These are phyloP conservation scores for Cichladusa arquata DNA, from an alignment of 2,113 vertebrate species.

Conservation along the genomic window DNA sequence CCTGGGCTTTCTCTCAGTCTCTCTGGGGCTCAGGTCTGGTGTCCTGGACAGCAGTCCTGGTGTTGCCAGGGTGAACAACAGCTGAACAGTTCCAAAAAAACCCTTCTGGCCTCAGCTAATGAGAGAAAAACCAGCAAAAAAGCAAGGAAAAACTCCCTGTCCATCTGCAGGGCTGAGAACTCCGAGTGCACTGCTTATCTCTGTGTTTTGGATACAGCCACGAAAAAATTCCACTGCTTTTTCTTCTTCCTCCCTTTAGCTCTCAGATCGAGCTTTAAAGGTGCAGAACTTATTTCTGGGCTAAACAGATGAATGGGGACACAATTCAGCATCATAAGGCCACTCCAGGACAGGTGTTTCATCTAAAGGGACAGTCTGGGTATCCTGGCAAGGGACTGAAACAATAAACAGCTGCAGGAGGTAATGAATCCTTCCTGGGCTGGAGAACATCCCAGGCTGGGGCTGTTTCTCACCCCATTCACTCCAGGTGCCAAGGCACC, in stretches of 20 bases:
- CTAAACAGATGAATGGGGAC: fast-evolving
- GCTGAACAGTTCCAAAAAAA: not conserved
- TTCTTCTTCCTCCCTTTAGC: fast-evolving
- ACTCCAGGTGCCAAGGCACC: too few species aligned
- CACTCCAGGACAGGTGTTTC: not conserved
- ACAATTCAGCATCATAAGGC: not conserved
- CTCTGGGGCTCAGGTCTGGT: fast-evolving
- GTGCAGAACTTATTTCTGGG: not conserved
- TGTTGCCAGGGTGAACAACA: not conserved
- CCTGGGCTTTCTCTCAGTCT: not conserved
- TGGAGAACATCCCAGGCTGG: not conserved
- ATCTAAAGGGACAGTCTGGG: not conserved
- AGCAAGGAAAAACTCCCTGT: not conserved
- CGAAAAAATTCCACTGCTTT: fast-evolving
- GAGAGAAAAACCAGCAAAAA: not conserved
- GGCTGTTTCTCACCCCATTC: too few species aligned
- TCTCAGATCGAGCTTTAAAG: not conserved
- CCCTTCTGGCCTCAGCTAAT: not conserved
- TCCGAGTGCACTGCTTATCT: not conserved
- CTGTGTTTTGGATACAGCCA: too few species aligned
- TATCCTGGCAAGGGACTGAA: not conserved
- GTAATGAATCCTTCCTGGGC: not conserved
- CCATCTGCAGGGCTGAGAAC: fast-evolving
- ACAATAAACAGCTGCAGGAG: not conserved
- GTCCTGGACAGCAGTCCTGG: not conserved